phyloP scores from a whole-genome alignment of 2,113 vertebrate species.

The Phylloscopus trochiloides region DNA sequence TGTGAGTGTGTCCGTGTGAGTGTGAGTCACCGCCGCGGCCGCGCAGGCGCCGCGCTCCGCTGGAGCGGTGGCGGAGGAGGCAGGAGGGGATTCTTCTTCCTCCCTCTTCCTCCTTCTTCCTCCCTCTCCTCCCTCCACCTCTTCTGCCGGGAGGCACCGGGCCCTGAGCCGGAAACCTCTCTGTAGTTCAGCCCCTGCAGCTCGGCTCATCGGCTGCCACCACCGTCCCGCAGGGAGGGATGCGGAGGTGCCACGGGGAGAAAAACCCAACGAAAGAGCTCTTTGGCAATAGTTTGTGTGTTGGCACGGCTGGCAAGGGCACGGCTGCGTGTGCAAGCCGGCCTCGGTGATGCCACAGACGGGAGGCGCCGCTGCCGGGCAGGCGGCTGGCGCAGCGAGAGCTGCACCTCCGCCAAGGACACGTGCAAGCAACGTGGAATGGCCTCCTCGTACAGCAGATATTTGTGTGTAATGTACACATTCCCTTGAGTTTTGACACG shows the following conservation, averaged over 20 bases:
- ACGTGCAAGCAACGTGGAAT: accelerated
- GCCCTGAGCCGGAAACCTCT: neutral
- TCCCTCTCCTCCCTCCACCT: neutral
- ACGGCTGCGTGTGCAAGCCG: neutral
- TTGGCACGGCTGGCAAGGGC: neutral
- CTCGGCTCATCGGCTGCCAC: neutral
- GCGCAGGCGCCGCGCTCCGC: neutral
- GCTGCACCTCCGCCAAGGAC: neutral
- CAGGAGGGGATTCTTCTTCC: neutral
- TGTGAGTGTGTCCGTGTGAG: neutral
- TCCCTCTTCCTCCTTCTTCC: too few relatives aligned
- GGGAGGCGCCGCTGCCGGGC: accelerated
- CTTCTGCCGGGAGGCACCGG: too few relatives aligned
- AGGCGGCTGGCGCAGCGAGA: accelerated
- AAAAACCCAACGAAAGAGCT: neutral
- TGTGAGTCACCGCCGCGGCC: neutral
- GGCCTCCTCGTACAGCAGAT: neutral
- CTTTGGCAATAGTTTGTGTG: neutral
- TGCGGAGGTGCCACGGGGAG: neutral
- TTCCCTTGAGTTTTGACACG: neutral
- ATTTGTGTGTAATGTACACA: neutral
- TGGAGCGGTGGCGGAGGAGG: neutral
- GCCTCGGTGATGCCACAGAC: neutral
- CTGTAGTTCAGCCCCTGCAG: accelerated
- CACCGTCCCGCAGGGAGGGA: accelerated